phyloP scores from a whole-genome alignment of 2,888 invertebrate genomes.

The Omphaloscelis lunosa region DNA sequence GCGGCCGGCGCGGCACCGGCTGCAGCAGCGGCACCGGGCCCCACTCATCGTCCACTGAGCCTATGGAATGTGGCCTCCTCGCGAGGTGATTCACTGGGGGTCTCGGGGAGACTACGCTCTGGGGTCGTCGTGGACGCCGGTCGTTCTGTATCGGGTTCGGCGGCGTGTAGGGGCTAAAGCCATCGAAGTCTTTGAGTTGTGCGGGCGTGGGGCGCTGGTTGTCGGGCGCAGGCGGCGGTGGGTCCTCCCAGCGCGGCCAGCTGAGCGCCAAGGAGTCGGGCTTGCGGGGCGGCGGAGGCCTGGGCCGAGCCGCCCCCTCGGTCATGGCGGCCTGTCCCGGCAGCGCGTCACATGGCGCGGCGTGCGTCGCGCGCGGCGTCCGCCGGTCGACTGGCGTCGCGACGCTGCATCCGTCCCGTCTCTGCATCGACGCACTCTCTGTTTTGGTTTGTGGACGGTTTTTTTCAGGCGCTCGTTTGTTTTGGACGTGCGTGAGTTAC shows the following conservation, averaged over 20 bases:
- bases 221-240: conserved; percentile 89
- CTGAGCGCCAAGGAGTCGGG: conserved; percentile 84
- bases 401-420: conserved; percentile 70
- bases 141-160: conserved; percentile 84
- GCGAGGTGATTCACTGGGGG: conserved; percentile 77
- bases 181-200: conserved; percentile 82
- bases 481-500: conserved; percentile 68
- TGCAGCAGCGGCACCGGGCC: conserved; percentile 87
- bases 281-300: conserved; percentile 90
- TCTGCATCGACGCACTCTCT: conserved; percentile 76
- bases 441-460: conserved; percentile 71
- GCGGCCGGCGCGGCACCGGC: conserved; percentile 90
- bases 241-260: conserved; percentile 87
- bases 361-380: conserved; percentile 80
- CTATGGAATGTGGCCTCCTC: conserved; percentile 92
- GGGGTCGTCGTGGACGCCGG: conserved; percentile 86
- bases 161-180: conserved; percentile 91
- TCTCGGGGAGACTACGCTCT: conserved; percentile 89
- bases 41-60: conserved; percentile 87
- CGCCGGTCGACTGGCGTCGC: conserved; percentile 79
- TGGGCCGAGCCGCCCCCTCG: conserved; percentile 88
- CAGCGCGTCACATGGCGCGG: conserved; percentile 77
- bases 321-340: conserved; percentile 84
- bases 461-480: conserved; percentile 67
- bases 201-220: conserved; percentile 67